Evolutionary conservation across 2,888 invertebrate species (phyloP).

Genomic region (Hedya salicella): DNA sequence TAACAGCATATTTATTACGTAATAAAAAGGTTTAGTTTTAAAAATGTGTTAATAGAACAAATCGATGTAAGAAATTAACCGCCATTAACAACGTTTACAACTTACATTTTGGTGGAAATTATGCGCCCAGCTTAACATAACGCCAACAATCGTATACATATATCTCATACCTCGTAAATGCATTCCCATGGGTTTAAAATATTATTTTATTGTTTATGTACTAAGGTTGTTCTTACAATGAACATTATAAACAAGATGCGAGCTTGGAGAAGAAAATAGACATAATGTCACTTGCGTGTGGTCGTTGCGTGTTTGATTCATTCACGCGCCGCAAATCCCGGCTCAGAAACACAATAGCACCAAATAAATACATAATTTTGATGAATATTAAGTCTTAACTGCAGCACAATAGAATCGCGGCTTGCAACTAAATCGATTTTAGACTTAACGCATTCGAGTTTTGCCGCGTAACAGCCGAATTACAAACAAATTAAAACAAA

Average conservation of each 20-base stretch:
- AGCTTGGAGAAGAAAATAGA: constrained; percentile 1
- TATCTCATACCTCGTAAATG: background rate
- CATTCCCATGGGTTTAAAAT: background rate
- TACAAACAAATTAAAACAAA: constrained; percentile 19
- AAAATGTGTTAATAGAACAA: too few species aligned
- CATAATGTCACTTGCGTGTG: constrained; percentile 37
- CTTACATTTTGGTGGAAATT: background rate
- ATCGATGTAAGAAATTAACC: too few species aligned
- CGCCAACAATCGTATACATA: background rate
- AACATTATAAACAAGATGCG: background rate
- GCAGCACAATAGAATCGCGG: background rate
- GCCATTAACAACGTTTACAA: too few species aligned
- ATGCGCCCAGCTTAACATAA: background rate
- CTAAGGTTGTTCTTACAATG: background rate
- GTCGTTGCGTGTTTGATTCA: constrained; percentile 36
- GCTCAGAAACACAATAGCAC: constrained; percentile 1
- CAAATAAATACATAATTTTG: background rate
- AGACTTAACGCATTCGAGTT: background rate
- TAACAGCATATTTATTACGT: too few species aligned
- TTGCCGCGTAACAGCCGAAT: constrained; percentile 6
- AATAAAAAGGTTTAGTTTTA: too few species aligned
- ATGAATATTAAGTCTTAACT: constrained; percentile 2
- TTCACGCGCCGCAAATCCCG: constrained; percentile 30
- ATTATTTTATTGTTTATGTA: background rate
- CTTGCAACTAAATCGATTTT: background rate